These are phyloP conservation scores for Rotaria sp. DNA, from an alignment of 2,888 invertebrate species.

Conservation along the genomic window DNA sequence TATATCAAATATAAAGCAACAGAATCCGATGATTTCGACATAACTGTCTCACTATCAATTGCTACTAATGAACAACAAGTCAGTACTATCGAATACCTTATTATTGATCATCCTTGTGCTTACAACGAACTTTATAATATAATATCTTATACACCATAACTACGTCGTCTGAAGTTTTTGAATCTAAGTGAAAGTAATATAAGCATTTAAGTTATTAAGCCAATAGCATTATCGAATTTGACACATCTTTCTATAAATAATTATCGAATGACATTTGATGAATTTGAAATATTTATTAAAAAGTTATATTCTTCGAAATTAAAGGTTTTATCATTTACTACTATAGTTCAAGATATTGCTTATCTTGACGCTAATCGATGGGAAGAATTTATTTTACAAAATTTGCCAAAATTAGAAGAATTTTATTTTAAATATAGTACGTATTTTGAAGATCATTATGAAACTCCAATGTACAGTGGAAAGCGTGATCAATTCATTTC, in stretches of 20 bases:
- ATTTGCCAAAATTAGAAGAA: background rate
- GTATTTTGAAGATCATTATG: background rate
- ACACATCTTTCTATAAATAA: background rate
- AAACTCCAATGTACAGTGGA: background rate
- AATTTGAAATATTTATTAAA: background rate
- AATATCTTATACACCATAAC: background rate
- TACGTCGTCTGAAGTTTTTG: background rate
- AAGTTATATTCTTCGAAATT: background rate
- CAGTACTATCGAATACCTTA: background rate
- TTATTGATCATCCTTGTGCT: background rate
- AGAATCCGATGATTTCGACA: background rate
- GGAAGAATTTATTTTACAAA: background rate
- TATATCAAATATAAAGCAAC: background rate
- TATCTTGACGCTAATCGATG: background rate
- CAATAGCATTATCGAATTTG: background rate
- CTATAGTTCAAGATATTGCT: background rate
- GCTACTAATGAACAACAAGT: background rate
- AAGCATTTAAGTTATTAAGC: background rate
- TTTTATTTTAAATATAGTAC: background rate
- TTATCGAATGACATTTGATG: background rate
- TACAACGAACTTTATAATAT: background rate
- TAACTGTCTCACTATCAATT: background rate
- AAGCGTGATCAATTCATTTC: background rate
- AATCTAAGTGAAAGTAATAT: background rate
- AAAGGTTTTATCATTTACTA: background rate